These are phyloP conservation scores for Knipowitschia caucasica DNA, from an alignment of 2,797 vertebrate species.

Conservation along the genomic window DNA sequence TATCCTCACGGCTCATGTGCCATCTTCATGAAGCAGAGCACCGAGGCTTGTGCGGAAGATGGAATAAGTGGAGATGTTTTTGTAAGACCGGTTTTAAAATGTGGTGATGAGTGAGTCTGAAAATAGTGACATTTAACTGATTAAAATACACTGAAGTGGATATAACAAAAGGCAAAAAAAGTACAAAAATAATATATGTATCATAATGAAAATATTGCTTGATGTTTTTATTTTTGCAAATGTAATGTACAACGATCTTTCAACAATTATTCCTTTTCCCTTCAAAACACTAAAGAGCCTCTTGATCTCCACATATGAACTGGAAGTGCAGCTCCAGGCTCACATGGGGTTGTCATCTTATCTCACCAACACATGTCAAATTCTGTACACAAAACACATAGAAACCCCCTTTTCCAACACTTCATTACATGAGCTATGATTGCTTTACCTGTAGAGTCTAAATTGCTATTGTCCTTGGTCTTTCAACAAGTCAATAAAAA, in stretches of 20 bases:
- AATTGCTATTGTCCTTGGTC: neutral
- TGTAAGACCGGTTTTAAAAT: no score
- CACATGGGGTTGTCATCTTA: neutral
- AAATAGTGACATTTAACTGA: neutral
- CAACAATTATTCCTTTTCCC: neutral
- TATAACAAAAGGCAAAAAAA: no score
- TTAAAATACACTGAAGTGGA: no score
- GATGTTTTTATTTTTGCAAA: neutral
- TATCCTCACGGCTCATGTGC: constrained; percentile 19
- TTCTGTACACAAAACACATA: neutral
- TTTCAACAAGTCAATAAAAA: constrained; percentile 26
- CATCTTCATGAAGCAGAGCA: constrained; percentile 5
- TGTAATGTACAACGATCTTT: neutral
- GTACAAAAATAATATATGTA: no score
- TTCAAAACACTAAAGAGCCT: neutral
- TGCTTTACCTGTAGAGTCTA: neutral
- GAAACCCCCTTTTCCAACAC: neutral
- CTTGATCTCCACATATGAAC: neutral
- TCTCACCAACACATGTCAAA: neutral
- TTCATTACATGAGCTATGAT: neutral
- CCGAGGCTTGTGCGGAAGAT: neutral
- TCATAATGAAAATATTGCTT: neutral
- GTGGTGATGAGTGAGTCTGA: no score
- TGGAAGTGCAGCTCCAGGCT: neutral
- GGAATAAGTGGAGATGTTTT: no score